Evolutionary conservation across 2,113 vertebrate species (phyloP), one percentile per base, ranked within the genome.

Genomic region (Indicator maculatus): DNA sequence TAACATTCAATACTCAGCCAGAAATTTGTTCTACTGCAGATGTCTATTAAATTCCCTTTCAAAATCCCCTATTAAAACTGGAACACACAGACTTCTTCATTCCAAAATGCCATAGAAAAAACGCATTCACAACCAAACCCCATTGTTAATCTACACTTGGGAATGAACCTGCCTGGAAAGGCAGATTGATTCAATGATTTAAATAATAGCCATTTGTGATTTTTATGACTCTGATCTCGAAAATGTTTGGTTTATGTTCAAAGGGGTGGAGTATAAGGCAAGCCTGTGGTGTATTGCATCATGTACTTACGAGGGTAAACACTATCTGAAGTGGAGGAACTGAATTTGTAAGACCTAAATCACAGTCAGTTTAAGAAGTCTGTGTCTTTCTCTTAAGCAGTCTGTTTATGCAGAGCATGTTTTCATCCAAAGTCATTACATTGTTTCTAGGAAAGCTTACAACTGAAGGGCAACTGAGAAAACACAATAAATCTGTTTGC

Each of bases 371-470:
- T 90, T 58, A 79, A 75, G 59, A 97, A 89, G 55, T 65, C 72
- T 85, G 50, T 39, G 93, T 79, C 74, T 93, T 84, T 87, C 83
- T 80, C 85, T 14, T n/a, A 79, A 88, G 77, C 75, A 93, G 58
- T n/a, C 53, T 80, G 59, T 90, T 97, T 96, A 94, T 89, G 92
- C 94, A 92, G 84, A 93, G 58, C 87, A 53, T 28, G 63, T 70
- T 92, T 94, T 74, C 65, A 93, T 91, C 86, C 93, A 88, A 77
- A 97, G 91, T 86, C 50, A 89, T 64, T 18, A 91, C 56, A 72
- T 80, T 74, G 82, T 86, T 93, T 85, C 78, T 85, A 93, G 91
- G 83, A 84, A 96, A 92, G 61, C 88, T 90, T 94, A 83, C 74
- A 75, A 44, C 33, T 67, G 63, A 89, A 77, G 55, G 55, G 27